A percentile compares a stretch with the other conserved stretches of the same genome.
These are phyloP conservation scores for Scleropages formosus DNA, from an alignment of 2,797 vertebrate genomes.

Conservation along the genomic window DNA sequence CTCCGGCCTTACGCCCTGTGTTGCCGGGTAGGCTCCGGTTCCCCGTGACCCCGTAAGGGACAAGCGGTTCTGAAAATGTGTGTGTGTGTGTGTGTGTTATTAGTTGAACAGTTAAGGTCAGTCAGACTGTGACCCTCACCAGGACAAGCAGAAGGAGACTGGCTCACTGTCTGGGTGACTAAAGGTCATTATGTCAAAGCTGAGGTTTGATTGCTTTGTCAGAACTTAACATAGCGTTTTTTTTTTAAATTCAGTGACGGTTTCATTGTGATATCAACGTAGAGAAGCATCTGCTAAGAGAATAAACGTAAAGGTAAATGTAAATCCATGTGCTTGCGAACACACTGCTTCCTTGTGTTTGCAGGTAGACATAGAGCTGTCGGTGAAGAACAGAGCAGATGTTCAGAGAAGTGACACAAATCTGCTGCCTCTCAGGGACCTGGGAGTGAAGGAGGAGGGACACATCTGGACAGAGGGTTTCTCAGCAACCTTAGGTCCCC, in stretches of 20 bases:
- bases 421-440: conserved; percentile 67
- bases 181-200: neutral
- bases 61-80: too few species aligned
- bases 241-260: neutral
- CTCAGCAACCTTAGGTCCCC: conserved; percentile 54
- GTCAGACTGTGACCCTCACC: too few species aligned
- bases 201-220: neutral
- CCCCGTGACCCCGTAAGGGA: too few species aligned
- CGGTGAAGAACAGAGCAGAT: conserved; percentile 52
- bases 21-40: too few species aligned
- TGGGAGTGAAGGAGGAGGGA: conserved; percentile 45
- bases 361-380: conserved; percentile 54
- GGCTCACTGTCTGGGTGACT: too few species aligned
- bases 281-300: too few species aligned
- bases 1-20: too few species aligned
- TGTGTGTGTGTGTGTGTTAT: too few species aligned
- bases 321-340: neutral
- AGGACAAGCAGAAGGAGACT: too few species aligned
- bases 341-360: conserved; percentile 16
- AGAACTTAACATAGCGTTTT: neutral
- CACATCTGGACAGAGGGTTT: conserved; percentile 34
- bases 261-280: neutral
- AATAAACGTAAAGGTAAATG: too few species aligned
- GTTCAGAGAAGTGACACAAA: conserved; percentile 58
- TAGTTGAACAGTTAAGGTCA: too few species aligned